Evolutionary conservation across 2,113 vertebrate genomes (phyloP).

Genomic region (Podarcis raffonei): DNA sequence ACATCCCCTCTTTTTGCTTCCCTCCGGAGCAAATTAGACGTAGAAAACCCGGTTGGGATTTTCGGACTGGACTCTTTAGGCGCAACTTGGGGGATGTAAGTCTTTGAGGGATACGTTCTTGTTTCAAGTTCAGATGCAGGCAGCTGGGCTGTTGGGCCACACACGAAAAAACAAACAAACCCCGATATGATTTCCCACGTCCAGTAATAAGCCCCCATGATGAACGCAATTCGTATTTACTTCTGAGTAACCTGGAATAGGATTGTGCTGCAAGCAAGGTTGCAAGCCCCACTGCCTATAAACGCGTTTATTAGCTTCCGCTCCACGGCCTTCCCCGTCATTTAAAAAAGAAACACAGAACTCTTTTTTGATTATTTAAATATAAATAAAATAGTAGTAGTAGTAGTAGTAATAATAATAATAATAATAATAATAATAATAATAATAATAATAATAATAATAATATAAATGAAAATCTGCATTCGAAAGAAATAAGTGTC

Average conservation of each 20-base stretch:
- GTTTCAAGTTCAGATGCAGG: not conserved
- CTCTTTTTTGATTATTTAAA: not conserved
- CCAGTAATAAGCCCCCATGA: not conserved
- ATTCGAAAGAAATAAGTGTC: not conserved
- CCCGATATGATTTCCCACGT: not conserved
- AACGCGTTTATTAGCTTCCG: not conserved
- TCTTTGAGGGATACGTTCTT: not conserved
- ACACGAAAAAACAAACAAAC: not conserved
- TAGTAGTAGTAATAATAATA: too few relatives aligned
- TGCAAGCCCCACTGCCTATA: not conserved
- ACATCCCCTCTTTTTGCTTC: too few relatives aligned
- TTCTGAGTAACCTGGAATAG: not conserved
- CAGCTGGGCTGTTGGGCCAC: not conserved
- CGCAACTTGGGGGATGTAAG: too few relatives aligned
- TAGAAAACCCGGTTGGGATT: too few relatives aligned
- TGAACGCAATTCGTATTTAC: not conserved
- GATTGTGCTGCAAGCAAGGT: not conserved
- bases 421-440: too few relatives aligned
- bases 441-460: too few relatives aligned
- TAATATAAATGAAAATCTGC: not conserved
- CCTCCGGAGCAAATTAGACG: too few relatives aligned
- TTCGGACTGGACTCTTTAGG: too few relatives aligned
- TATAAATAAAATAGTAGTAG: too few relatives aligned
- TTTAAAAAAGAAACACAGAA: not conserved
- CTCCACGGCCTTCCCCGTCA: not conserved